A percentile compares a stretch with the other conserved stretches of the same genome.
Evolutionary conservation across 2,113 vertebrate genomes (phyloP).

Genomic region (Xerus inauris): DNA sequence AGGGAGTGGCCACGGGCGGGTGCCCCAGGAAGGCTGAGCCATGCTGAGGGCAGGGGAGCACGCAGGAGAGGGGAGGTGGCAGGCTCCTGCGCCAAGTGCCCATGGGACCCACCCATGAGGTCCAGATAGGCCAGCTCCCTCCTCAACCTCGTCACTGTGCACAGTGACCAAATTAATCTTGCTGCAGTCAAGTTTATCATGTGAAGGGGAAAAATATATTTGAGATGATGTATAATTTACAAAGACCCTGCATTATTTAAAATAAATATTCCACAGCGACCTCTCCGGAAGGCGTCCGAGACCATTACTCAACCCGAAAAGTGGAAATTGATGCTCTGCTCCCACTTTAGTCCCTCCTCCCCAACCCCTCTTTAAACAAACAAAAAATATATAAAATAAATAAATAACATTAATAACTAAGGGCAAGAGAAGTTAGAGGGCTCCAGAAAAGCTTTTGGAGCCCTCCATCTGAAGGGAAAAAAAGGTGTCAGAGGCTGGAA

Average conservation of each 20-base stretch:
- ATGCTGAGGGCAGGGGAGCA: background rate
- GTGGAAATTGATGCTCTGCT: conserved; percentile 80
- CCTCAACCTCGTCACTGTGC: conserved; percentile 73
- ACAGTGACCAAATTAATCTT: conserved; percentile 83
- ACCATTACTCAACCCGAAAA: conserved; percentile 83
- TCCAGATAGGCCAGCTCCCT: conserved; percentile 57
- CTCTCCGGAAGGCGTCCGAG: conserved; percentile 77
- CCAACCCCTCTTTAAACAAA: conserved; percentile 65
- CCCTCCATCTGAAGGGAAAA: conserved; percentile 87
- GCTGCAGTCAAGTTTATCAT: conserved; percentile 85
- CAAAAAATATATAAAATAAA: conserved; percentile 82
- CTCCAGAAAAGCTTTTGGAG: conserved; percentile 84
- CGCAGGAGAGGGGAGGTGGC: background rate
- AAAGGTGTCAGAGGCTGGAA: conserved; percentile 96
- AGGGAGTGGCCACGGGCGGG: too few species aligned
- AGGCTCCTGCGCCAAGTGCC: background rate
- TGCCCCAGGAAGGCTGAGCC: background rate
- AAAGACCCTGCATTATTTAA: conserved; percentile 86
- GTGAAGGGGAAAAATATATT: conserved; percentile 85
- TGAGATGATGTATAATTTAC: conserved; percentile 86
- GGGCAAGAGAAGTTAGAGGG: conserved; percentile 84
- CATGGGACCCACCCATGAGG: conserved; percentile 5
- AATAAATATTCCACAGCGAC: conserved; percentile 82
- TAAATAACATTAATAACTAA: conserved; percentile 83
- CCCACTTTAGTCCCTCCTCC: conserved; percentile 71